Base-by-base conservation (phyloP, 2,113 vertebrate genomes). In the Cephalopholis sonnerati region DNA sequence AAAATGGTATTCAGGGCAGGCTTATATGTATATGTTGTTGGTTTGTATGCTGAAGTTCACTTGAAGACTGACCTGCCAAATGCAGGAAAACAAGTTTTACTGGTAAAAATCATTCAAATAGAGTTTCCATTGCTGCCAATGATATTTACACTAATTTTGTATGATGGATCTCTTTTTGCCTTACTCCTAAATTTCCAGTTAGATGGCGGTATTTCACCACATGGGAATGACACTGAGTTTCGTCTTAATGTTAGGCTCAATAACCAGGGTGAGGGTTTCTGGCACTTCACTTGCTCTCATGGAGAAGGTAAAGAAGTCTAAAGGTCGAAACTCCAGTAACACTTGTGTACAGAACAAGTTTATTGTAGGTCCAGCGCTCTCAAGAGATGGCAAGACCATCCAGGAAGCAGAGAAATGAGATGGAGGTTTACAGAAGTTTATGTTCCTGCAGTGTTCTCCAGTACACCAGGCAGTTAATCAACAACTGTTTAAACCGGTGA, bases 391-490 rank as follows among this genome's bases (percentile, higher is more conserved):
- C 41, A 44, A 4, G 41, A 9, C 41, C 12, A 25, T 36, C 20
- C 6, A 46, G 24, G 20, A 5, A 7, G 20, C 6, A 32, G 11
- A 68, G 36, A 64, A 69, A 59, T 16, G 16, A 3, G 9, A 24
- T 58, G 11, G 12, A 71, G 20, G 29, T 58, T 68, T 70, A 13
- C 48, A 79, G 4, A 51, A 16, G 7, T 41, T 12, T 18, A 18
- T 16, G 51, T 27, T 53, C 65, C 67, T 48, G 44, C 25, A 80
- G 22, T 25, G 13, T 73, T 48, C 32, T 55, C 46, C 18, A 16
- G 32, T 13, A 57, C 6, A 65, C 7, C 25, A 1, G 16, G 13
- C 24, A 50, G 74, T 69, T 53, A 82, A 79, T 77, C 53, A 71
- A 36, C 57, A 59, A 41, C 41, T 11, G 53, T 55, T 78, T 17